phyloP scores from a whole-genome alignment of 2,888 invertebrate genomes.

The Villa cingulata region DNA sequence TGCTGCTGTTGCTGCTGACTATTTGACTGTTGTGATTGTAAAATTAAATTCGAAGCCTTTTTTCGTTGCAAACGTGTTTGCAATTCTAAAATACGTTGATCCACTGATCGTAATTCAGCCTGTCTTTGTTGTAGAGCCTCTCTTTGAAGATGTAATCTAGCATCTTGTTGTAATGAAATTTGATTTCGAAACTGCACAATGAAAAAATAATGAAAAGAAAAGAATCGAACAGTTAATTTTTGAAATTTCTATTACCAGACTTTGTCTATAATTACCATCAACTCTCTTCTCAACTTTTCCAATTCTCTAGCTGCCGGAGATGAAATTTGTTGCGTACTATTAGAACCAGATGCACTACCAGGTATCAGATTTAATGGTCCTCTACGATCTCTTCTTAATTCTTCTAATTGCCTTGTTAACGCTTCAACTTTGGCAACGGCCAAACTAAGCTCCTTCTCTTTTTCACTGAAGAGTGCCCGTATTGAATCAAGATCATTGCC shows the following conservation, averaged over 20 bases:
- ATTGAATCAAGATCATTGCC: constrained; percentile 94
- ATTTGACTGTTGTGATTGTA: constrained; percentile 33
- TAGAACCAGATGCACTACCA: constrained; percentile 20
- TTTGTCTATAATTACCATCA: constrained; percentile 50
- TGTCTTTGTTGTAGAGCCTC: constrained; percentile 78
- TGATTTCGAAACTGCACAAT: constrained; percentile 88
- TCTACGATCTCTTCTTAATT: constrained; percentile 58
- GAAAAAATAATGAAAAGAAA: neutral
- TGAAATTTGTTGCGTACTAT: constrained; percentile 40
- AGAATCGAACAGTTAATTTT: neutral
- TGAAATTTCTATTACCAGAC: neutral
- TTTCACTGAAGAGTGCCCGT: constrained; percentile 90
- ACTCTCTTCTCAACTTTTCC: constrained; percentile 81
- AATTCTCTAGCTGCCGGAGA: constrained; percentile 73
- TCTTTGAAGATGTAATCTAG: constrained; percentile 74
- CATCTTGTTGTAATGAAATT: constrained; percentile 88
- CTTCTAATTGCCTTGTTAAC: constrained; percentile 86
- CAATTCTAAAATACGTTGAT: constrained; percentile 84
- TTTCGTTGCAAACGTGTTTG: constrained; percentile 84
- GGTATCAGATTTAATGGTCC: constrained; percentile 38
- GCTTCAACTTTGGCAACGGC: constrained; percentile 98
- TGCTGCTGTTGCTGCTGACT: constrained; percentile 16
- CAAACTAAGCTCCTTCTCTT: constrained; percentile 89
- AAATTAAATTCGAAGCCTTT: constrained; percentile 66
- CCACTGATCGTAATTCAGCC: constrained; percentile 84